These are phyloP conservation scores for Odobenus rosmarus DNA, from an alignment of 2,113 vertebrate genomes.

Conservation along the genomic window DNA sequence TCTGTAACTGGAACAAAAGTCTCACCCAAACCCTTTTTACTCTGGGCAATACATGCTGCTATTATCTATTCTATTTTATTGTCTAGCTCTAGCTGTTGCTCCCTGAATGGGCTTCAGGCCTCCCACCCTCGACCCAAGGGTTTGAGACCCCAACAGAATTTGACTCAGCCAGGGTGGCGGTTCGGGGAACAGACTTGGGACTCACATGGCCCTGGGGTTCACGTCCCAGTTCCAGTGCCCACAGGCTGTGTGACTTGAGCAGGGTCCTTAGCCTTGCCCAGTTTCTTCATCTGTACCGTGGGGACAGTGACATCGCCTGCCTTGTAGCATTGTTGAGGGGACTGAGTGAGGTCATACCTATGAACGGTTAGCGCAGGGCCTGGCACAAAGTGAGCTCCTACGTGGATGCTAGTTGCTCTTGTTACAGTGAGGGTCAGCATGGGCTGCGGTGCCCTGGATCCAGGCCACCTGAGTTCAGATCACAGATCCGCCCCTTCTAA, in stretches of 20 bases:
- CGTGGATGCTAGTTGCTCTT: not conserved
- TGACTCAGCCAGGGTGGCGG: not conserved
- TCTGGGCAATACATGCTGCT: accelerated
- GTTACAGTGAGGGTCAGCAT: accelerated
- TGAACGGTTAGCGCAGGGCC: not conserved
- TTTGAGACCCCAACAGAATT: not conserved
- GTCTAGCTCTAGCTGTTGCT: not conserved
- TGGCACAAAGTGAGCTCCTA: not conserved
- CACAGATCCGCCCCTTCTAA: not conserved
- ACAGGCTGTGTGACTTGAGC: not conserved
- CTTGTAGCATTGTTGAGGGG: accelerated
- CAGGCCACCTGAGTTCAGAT: not conserved
- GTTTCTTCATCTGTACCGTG: accelerated
- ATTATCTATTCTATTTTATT: not conserved
- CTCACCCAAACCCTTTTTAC: not conserved
- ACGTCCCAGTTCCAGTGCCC: not conserved
- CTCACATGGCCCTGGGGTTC: not conserved
- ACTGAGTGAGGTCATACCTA: accelerated
- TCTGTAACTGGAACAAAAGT: not conserved
- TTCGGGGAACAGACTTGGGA: not conserved
- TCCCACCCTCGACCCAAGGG: not conserved
- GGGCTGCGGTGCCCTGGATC: not conserved
- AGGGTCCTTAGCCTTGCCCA: too few species aligned
- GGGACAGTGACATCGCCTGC: accelerated
- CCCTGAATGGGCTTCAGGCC: not conserved